Evolutionary conservation across 2,888 invertebrate genomes (phyloP).

Genomic region (Diarsia rubi): DNA sequence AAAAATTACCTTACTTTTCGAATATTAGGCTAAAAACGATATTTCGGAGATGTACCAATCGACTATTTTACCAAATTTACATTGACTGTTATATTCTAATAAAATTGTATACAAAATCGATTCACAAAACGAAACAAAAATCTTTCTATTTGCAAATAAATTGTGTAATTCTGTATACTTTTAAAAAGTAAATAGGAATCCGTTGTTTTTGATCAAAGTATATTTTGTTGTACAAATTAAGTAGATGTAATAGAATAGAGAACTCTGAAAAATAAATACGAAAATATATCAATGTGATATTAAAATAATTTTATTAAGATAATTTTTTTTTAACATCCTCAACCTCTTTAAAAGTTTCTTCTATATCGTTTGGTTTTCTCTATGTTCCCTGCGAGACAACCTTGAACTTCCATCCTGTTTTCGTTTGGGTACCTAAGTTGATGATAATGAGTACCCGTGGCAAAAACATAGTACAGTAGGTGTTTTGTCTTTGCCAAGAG

Average conservation of each 20-base stretch:
- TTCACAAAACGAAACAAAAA: too few species aligned
- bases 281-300: conserved; percentile 71
- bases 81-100: conserved; percentile 43
- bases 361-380: background rate
- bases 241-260: conserved; percentile 64
- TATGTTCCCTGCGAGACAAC: too few species aligned
- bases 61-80: conserved; percentile 45
- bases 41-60: conserved; percentile 7
- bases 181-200: conserved; percentile 26
- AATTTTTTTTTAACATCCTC: conserved; percentile 34
- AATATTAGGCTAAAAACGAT: conserved; percentile 12
- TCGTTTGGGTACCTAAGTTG: background rate
- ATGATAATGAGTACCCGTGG: background rate
- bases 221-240: conserved; percentile 66
- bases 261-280: conserved; percentile 60
- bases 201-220: conserved; percentile 64
- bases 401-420: background rate
- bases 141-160: conserved; percentile 11
- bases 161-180: conserved; percentile 31
- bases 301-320: conserved; percentile 54
- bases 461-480: background rate
- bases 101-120: too few species aligned
- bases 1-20: background rate
- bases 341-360: background rate
- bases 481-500: background rate